Evolutionary conservation across 1,140 invertebrate genomes (phyloP).

Genomic region (Hylyphantes graminicola): DNA sequence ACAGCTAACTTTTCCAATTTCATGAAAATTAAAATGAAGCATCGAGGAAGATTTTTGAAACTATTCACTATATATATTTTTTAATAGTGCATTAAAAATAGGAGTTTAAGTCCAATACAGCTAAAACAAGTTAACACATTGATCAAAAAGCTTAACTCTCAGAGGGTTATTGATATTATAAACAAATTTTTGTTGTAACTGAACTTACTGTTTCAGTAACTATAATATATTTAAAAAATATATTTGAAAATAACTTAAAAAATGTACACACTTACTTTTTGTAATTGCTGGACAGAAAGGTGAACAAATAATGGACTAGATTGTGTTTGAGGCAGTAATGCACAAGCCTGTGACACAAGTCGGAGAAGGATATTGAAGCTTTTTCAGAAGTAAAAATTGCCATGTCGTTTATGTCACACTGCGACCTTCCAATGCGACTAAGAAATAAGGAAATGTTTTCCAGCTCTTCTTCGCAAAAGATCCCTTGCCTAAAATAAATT

Average conservation of each 20-base stretch:
- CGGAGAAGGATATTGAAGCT: conserved; percentile 25
- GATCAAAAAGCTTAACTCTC: too few relatives aligned
- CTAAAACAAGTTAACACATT: too few relatives aligned
- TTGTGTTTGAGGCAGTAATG: conserved; percentile 58
- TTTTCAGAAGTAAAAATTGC: conserved; percentile 35
- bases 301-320: conserved; percentile 51
- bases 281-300: conserved; percentile 18
- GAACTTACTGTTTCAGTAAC: too few relatives aligned
- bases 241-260: background rate
- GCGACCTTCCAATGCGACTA: conserved; percentile 26
- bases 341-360: conserved; percentile 42
- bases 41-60: too few relatives aligned
- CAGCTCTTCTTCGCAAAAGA: conserved; percentile 54
- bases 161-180: too few relatives aligned
- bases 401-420: conserved; percentile 43
- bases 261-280: conserved; percentile 14
- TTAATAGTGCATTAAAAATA: too few relatives aligned
- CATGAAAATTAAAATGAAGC: too few relatives aligned
- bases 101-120: too few relatives aligned
- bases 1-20: too few relatives aligned
- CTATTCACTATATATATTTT: too few relatives aligned
- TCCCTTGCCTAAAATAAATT: conserved; percentile 37
- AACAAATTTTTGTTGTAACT: too few relatives aligned
- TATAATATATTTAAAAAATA: background rate
- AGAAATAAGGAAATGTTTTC: conserved; percentile 40